A percentile compares a stretch with the other conserved stretches of the same genome.
Evolutionary conservation across 1,140 invertebrate species (phyloP).

Genomic region (Cydia amplana): DNA sequence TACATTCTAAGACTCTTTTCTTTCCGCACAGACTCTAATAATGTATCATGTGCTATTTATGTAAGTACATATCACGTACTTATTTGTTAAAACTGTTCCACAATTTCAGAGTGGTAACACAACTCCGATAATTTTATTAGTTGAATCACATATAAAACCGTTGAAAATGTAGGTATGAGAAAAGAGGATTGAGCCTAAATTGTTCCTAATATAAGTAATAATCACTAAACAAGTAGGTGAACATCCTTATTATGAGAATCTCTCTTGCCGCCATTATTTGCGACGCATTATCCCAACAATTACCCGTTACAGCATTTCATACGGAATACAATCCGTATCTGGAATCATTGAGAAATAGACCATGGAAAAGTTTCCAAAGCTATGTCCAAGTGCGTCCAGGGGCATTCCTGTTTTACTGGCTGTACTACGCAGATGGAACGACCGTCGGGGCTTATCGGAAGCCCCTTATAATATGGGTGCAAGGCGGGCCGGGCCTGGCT

Average conservation of each 20-base stretch:
- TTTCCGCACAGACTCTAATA: no score
- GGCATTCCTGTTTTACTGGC: constrained; percentile 67
- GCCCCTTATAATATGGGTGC: constrained; percentile 71
- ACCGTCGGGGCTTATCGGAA: constrained; percentile 50
- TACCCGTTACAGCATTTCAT: neutral
- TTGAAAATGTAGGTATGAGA: neutral
- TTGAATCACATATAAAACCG: neutral
- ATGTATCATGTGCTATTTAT: no score
- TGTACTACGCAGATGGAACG: constrained; percentile 67
- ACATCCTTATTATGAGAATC: no score
- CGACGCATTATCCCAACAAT: neutral
- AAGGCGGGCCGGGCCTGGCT: constrained; percentile 69
- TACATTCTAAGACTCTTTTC: no score
- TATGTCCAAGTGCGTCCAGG: constrained; percentile 67
- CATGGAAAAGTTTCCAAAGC: constrained; percentile 59
- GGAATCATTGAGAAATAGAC: constrained; percentile 45
- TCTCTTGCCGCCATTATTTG: neutral
- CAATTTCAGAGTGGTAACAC: neutral
- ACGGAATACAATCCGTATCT: constrained; percentile 58
- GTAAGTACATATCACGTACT: no score
- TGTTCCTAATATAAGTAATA: neutral
- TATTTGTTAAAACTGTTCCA: neutral
- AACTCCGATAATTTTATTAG: neutral
- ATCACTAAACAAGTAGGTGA: no score
- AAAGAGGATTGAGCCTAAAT: neutral